These are phyloP conservation scores for Lochmaea capreae DNA, from an alignment of 2,888 invertebrate species.

Conservation along the genomic window DNA sequence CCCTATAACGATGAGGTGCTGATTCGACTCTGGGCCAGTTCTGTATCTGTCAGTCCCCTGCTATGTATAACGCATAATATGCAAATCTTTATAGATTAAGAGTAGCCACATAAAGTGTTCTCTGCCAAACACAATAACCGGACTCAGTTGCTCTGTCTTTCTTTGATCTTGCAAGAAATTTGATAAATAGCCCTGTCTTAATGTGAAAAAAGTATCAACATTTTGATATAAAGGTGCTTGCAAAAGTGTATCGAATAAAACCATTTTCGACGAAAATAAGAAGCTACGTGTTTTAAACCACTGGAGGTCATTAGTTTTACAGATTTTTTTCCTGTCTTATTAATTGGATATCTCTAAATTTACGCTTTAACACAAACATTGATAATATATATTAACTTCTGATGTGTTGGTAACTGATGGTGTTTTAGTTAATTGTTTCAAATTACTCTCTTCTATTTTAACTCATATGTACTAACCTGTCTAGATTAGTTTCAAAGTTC, in stretches of 20 bases:
- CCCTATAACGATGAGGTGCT: conserved; percentile 41
- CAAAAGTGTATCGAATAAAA: neutral
- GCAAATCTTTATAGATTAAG: conserved; percentile 47
- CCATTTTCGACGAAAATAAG: no score
- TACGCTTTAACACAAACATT: neutral
- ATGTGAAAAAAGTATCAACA: no score
- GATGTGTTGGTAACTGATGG: neutral
- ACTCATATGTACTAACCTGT: conserved; percentile 2
- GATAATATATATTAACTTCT: neutral
- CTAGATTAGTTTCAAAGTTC: conserved; percentile 24
- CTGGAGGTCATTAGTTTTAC: no score
- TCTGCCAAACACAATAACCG: conserved; percentile 43
- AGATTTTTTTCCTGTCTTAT: neutral
- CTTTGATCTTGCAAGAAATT: conserved; percentile 30
- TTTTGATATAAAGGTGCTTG: no score
- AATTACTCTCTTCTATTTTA: neutral
- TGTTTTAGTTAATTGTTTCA: neutral
- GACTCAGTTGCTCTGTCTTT: conserved; percentile 22
- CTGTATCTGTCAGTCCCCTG: conserved; percentile 46
- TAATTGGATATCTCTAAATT: neutral
- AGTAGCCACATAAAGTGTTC: conserved; percentile 42
- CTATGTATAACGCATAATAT: conserved; percentile 48
- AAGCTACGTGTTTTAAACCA: no score
- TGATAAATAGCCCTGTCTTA: conserved; percentile 18
- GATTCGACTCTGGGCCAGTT: conserved; percentile 44